Evolutionary conservation across 2,888 invertebrate genomes (phyloP).

Genomic region (Leptogaster cylindrica): DNA sequence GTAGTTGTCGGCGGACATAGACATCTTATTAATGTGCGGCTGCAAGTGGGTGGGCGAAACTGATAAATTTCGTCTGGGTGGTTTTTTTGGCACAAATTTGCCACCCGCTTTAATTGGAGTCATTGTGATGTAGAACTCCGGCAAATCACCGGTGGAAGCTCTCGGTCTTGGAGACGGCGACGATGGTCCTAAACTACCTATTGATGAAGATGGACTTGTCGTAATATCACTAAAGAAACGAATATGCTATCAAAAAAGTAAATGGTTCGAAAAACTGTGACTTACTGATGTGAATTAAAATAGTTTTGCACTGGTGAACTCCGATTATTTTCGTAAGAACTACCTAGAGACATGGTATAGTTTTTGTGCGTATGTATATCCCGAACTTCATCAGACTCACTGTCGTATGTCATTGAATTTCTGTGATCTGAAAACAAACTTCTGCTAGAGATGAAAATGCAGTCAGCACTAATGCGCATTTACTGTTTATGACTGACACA

Average conservation of each 20-base stretch:
- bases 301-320: conserved; percentile 45
- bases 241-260: no score
- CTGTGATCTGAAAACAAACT: conserved; percentile 52
- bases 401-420: conserved; percentile 62
- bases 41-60: conserved; percentile 82
- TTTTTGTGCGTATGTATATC: conserved; percentile 35
- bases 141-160: conserved; percentile 52
- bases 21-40: conserved; percentile 56
- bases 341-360: conserved; percentile 45
- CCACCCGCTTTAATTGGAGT: conserved; percentile 53
- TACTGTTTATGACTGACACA: conserved; percentile 82
- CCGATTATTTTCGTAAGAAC: conserved; percentile 48
- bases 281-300: conserved; percentile 48
- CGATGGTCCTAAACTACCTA: conserved; percentile 59
- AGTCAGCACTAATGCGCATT: conserved; percentile 58
- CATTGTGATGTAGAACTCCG: conserved; percentile 47
- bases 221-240: conserved; percentile 54
- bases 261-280: not conserved
- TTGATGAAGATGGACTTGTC: conserved; percentile 59
- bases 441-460: not conserved
- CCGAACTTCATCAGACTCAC: conserved; percentile 67
- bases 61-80: conserved; percentile 83
- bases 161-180: conserved; percentile 57
- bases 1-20: conserved; percentile 41
- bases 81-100: conserved; percentile 89